Evolutionary conservation across 2,888 invertebrate genomes (phyloP).

Genomic region (Caenorhabditis plicata): DNA sequence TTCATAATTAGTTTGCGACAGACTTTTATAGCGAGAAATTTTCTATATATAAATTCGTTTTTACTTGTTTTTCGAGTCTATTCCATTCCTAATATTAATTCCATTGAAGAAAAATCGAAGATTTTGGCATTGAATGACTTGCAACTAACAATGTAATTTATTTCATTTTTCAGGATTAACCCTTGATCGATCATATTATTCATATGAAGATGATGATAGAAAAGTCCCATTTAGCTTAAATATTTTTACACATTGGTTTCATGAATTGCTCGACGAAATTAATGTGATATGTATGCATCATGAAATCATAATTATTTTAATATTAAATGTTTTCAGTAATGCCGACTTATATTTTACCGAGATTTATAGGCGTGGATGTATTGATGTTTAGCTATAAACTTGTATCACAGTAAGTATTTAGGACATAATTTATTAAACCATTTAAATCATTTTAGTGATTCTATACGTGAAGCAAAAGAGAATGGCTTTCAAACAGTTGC

Average conservation of each 20-base stretch:
- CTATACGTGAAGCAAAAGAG: slow-evolving; percentile 22
- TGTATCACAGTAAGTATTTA: slow-evolving; percentile 24
- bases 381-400: slow-evolving; percentile 35
- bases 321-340: not conserved
- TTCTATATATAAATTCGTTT: too few species aligned
- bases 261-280: slow-evolving; percentile 30
- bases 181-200: slow-evolving; percentile 28
- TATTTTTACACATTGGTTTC: slow-evolving; percentile 26
- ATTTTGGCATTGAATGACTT: too few species aligned
- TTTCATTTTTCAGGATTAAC: too few species aligned
- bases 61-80: not conserved
- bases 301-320: not conserved
- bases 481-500: slow-evolving; percentile 32
- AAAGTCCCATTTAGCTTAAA: slow-evolving; percentile 19
- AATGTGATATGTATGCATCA: slow-evolving; percentile 11
- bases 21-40: too few species aligned
- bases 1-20: too few species aligned
- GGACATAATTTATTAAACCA: slow-evolving; percentile 1
- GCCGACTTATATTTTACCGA: slow-evolving; percentile 31
- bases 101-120: too few species aligned
- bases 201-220: slow-evolving; percentile 27
- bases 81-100: too few species aligned
- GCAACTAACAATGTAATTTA: too few species aligned
- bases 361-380: slow-evolving; percentile 45
- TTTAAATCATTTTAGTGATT: slow-evolving; percentile 11